Evolutionary conservation across 2,113 vertebrate species (phyloP).

Genomic region (Puffinus mauretanicus): DNA sequence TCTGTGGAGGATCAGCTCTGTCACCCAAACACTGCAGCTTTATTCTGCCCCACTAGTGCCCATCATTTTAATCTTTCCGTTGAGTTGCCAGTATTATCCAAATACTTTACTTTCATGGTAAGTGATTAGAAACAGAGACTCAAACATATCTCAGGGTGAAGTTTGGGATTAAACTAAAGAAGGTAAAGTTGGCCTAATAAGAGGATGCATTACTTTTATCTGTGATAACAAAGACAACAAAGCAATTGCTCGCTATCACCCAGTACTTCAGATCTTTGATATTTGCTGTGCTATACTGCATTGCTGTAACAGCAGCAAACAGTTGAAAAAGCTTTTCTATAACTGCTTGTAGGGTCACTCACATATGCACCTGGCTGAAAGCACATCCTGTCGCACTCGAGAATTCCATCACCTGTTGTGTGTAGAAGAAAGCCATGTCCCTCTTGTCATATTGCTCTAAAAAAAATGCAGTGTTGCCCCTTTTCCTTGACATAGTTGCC

Average conservation of each 20-base stretch:
- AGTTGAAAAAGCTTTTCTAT: background rate
- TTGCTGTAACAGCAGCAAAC: background rate
- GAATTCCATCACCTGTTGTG: background rate
- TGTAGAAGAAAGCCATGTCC: background rate
- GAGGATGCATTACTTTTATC: background rate
- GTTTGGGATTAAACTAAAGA: background rate
- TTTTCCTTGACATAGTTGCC: background rate
- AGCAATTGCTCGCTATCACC: background rate
- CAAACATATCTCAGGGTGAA: background rate
- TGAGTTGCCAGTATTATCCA: background rate
- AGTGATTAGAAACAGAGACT: background rate
- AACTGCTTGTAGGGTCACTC: background rate
- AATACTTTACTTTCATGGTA: background rate
- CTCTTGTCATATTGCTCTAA: background rate
- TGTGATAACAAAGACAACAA: background rate
- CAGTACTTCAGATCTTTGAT: background rate
- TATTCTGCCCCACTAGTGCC: background rate
- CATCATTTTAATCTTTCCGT: background rate
- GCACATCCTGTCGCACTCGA: accelerated
- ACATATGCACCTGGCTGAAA: background rate
- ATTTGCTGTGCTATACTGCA: background rate
- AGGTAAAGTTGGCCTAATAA: background rate
- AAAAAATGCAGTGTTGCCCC: background rate
- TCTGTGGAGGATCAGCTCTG: background rate
- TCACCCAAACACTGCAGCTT: background rate